Conservation (phyloP, 2,888 invertebrate genomes). For the Myathropa florea region DNA sequence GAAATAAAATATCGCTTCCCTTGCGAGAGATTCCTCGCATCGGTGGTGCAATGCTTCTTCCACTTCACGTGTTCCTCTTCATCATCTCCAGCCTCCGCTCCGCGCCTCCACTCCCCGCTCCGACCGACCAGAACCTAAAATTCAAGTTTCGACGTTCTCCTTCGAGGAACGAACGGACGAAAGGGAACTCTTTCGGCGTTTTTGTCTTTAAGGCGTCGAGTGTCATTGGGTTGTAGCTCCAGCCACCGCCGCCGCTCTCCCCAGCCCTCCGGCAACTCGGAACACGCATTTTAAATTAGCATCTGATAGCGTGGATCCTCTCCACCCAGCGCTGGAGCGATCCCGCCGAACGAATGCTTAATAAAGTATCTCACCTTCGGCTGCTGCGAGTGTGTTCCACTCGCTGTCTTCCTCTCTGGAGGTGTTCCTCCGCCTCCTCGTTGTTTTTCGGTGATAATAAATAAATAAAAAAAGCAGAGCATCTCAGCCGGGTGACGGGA, state of each 20-base stretch:
- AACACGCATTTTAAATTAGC: slow-evolving; percentile 57
- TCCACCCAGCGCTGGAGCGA: neutral
- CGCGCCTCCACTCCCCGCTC: slow-evolving; percentile 5
- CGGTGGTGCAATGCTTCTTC: slow-evolving; percentile 41
- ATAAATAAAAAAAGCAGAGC: slow-evolving; percentile 52
- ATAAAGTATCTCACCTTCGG: slow-evolving; percentile 60
- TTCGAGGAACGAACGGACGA: slow-evolving; percentile 24
- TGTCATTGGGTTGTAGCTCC: slow-evolving; percentile 62
- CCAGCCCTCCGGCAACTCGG: neutral
- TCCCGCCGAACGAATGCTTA: slow-evolving; percentile 23
- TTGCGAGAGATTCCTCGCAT: slow-evolving; percentile 51
- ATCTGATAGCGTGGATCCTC: slow-evolving; percentile 36
- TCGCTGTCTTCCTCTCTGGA: slow-evolving; percentile 1
- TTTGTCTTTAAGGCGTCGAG: slow-evolving; percentile 59
- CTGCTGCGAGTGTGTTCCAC: neutral
- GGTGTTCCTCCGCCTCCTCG: slow-evolving; percentile 51
- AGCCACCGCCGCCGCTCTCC: neutral
- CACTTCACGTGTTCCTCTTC: slow-evolving; percentile 45
- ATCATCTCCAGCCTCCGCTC: slow-evolving; percentile 26
- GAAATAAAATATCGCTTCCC: slow-evolving; percentile 69
- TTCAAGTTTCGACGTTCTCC: slow-evolving; percentile 58
- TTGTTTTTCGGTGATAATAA: slow-evolving; percentile 58
- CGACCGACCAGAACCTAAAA: slow-evolving; percentile 12
- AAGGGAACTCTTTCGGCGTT: slow-evolving; percentile 44
- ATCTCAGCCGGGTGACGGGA: neutral